Evolutionary conservation across 1,140 invertebrate species (phyloP).

Genomic region (Leptoteleia sp.): DNA sequence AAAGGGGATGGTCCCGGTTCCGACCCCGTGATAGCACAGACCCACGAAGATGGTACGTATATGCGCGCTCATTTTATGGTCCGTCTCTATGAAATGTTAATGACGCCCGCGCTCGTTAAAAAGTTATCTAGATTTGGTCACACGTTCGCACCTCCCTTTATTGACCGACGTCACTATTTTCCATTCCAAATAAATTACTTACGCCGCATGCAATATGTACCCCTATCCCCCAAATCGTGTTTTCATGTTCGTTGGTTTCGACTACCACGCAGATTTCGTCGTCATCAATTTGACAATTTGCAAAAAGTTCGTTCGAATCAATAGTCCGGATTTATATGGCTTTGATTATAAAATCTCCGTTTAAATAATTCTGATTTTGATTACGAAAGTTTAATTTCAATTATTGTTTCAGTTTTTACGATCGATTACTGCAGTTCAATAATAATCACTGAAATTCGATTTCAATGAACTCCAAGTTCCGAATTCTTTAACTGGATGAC

Average conservation of each 20-base stretch:
- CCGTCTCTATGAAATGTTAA: conserved; percentile 10
- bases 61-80: conserved; percentile 1
- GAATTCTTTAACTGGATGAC: no score
- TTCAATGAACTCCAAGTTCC: no score
- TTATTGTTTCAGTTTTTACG: no score
- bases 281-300: no score
- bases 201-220: conserved; percentile 19
- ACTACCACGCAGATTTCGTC: no score
- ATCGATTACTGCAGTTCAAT: no score
- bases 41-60: conserved; percentile 88
- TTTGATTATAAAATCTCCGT: no score
- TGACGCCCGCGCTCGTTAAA: conserved; percentile 27
- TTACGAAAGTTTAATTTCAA: no score
- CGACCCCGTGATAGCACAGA: conserved; percentile 86
- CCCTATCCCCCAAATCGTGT: conserved; percentile 11
- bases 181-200: conserved; percentile 27
- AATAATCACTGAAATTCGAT: no score
- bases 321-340: no score
- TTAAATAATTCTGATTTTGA: no score
- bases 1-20: conserved; percentile 89
- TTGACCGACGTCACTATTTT: conserved; percentile 15
- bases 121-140: conserved; percentile 29
- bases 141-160: conserved; percentile 22
- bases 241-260: conserved; percentile 19
- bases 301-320: no score